Evolutionary conservation across 2,888 invertebrate genomes (phyloP).

Genomic region (Agrypnus murinus): DNA sequence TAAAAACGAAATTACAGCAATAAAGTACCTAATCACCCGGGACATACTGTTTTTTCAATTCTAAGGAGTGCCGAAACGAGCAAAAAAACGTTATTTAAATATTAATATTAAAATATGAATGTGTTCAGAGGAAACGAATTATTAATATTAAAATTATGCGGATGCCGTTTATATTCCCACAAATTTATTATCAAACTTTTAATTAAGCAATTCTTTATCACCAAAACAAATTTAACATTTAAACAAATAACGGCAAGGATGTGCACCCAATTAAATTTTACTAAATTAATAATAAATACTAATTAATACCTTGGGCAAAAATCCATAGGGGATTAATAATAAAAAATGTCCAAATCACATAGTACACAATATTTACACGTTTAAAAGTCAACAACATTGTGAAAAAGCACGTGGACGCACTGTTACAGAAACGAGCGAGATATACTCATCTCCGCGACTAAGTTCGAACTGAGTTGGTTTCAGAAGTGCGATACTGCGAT

Average conservation of each 20-base stretch:
- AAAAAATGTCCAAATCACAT: slow-evolving; percentile 52
- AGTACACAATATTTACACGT: slow-evolving; percentile 48
- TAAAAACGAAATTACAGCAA: neutral
- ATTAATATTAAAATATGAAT: neutral
- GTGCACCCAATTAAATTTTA: slow-evolving; percentile 13
- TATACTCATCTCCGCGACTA: slow-evolving; percentile 42
- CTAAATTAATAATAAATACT: slow-evolving; percentile 5
- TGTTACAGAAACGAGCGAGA: slow-evolving; percentile 32
- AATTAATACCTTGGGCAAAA: slow-evolving; percentile 57
- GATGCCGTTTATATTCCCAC: neutral
- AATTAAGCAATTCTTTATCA: neutral
- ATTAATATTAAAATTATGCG: slow-evolving; percentile 1
- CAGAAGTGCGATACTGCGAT: slow-evolving; percentile 32
- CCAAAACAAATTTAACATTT: neutral
- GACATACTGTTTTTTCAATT: neutral
- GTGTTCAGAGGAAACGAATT: neutral
- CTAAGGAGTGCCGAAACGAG: slow-evolving; percentile 2
- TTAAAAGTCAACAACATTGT: slow-evolving; percentile 47
- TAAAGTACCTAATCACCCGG: neutral
- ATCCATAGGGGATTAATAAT: slow-evolving; percentile 49
- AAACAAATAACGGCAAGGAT: neutral
- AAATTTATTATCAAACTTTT: neutral
- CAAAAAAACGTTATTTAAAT: neutral
- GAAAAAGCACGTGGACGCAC: slow-evolving; percentile 41
- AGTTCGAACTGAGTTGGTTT: slow-evolving; percentile 39